Percentiles rank a stretch among this genome's conserved stretches.
These are phyloP conservation scores for Trachythela sp. DNA, from an alignment of 64 coral and sea anemone genomes.

Conservation along the genomic window DNA sequence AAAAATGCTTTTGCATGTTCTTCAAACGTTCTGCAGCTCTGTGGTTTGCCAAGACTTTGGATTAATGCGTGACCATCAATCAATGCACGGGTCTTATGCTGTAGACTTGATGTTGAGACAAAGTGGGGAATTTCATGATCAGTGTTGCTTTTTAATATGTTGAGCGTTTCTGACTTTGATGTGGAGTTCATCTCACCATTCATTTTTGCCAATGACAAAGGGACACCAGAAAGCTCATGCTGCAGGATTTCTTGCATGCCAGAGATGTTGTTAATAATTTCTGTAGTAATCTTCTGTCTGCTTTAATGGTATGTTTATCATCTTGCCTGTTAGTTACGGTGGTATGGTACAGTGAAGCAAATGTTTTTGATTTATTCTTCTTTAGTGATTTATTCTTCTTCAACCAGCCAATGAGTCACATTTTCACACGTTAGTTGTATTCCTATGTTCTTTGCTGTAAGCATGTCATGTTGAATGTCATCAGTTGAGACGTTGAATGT, in stretches of 20 bases:
- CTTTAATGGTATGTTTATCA: neutral
- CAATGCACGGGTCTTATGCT: neutral
- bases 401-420: too few relatives aligned
- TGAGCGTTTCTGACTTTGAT: too few relatives aligned
- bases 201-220: neutral
- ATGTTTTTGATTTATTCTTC: constrained; percentile 6
- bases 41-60: neutral
- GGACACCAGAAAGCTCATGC: neutral
- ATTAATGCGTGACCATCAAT: neutral
- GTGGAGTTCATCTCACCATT: too few relatives aligned
- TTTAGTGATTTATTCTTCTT: too few relatives aligned
- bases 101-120: too few relatives aligned
- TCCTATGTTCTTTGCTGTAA: too few relatives aligned
- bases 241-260: neutral
- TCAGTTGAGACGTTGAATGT: too few relatives aligned
- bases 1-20: neutral
- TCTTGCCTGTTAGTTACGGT: neutral
- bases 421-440: too few relatives aligned
- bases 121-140: too few relatives aligned
- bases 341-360: neutral
- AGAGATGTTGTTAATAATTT: constrained; percentile 2
- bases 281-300: too few relatives aligned
- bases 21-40: neutral
- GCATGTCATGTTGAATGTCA: too few relatives aligned
- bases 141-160: too few relatives aligned